These are phyloP conservation scores for Parnassius smintheus DNA, from an alignment of 2,888 invertebrate genomes.

Conservation along the genomic window DNA sequence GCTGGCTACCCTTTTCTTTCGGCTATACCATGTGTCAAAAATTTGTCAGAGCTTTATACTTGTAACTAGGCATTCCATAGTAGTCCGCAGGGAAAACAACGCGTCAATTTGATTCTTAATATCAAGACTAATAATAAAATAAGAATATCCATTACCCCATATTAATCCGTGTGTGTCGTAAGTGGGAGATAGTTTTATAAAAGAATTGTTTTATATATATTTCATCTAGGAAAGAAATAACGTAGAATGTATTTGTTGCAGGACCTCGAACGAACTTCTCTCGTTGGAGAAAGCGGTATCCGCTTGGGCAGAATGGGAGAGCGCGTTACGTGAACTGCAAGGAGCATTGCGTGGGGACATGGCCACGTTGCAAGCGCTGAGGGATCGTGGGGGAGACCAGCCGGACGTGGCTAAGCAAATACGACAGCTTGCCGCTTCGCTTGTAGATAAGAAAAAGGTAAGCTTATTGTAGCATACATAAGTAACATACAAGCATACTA, in stretches of 20 bases:
- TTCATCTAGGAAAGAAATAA: not conserved
- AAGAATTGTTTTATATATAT: not conserved
- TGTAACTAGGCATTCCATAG: no score
- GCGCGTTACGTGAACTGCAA: constrained; percentile 88
- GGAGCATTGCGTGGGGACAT: constrained; percentile 87
- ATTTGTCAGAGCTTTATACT: no score
- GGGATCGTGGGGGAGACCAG: constrained; percentile 82
- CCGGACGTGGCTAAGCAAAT: constrained; percentile 79
- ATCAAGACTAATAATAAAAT: no score
- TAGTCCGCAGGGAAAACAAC: no score
- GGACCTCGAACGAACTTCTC: constrained; percentile 86
- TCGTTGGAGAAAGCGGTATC: constrained; percentile 86
- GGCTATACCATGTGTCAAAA: no score
- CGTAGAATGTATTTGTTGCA: constrained; percentile 42
- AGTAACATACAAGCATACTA: no score
- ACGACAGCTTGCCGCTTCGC: constrained; percentile 81
- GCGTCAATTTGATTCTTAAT: no score
- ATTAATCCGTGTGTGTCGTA: no score
- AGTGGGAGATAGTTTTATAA: not conserved
- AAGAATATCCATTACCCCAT: no score
- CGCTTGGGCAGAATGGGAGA: constrained; percentile 89
- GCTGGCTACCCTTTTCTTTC: no score
- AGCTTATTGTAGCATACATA: not conserved
- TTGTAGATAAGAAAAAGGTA: constrained; percentile 78
- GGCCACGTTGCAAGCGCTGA: constrained; percentile 65